Base-by-base conservation (phyloP, 2,797 vertebrate genomes). In the Pangasius mekongensis region DNA sequence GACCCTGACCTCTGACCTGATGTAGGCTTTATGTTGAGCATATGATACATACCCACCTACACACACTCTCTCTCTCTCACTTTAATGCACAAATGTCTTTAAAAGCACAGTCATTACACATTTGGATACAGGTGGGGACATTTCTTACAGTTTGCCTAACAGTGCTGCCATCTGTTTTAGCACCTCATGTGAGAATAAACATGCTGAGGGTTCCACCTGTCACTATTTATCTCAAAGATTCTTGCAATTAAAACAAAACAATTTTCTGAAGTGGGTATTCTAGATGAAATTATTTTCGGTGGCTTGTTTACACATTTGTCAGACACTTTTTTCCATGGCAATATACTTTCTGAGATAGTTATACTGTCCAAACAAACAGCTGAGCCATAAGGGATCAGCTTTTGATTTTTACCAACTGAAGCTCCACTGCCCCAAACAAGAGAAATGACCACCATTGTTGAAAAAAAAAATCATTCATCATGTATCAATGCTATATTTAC, bases 81-180 rank as follows among this genome's bases (percentile, higher is more conserved):
- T 36, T 13, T 30, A 62, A 36, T 88, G 33, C 33, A 69, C 27
- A 7, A 60, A 20, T 56, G 73, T 81, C 10, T 54, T 81, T 81
- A 58, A 62, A 88, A 11, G 69, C 62, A 73, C 30, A 80, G 36
- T 77, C 54, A 43, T 85, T 58, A 84, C 67, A 74, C 67, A 86
- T 56, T 52, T 56, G 47, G 83, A 64, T 84, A 89, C 80, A 90
- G 89, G 80, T 89, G 89, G 86, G 84, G 20, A 86, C 14, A 24
- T 86, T 86, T 76, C 54, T 85, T 16, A 87, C 69, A 87, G 83
- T 82, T 78, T 88, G 49, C 66, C 67, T 90, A 71, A 87, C 86
- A 86, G 85, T 81, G 49, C 73, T 84, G 58, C 83, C 80, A 89
- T 90, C 86, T 90, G 87, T 90, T 86, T 89, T 83, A 86, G 58